A percentile compares a stretch with the other conserved stretches of the same genome.
Evolutionary conservation across 2,797 vertebrate genomes (phyloP).

Genomic region (Sebastiscus tertius): DNA sequence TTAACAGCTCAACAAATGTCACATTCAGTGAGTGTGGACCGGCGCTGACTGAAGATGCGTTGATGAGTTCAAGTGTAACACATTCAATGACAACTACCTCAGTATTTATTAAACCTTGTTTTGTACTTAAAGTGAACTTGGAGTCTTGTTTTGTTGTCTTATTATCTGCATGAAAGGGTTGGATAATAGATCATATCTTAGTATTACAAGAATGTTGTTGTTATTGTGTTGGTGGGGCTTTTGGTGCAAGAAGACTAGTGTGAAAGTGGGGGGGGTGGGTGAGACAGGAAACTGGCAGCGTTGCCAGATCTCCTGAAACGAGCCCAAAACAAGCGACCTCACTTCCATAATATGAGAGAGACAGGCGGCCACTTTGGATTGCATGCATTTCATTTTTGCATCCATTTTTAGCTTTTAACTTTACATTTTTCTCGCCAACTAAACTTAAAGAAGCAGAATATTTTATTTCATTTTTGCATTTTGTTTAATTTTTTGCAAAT

Average conservation of each 20-base stretch:
- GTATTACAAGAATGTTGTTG: rapidly evolving
- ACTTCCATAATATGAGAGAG: too few species aligned
- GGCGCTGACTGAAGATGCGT: conserved; percentile 13
- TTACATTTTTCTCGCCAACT: too few species aligned
- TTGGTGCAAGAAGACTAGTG: neutral
- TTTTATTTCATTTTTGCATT: too few species aligned
- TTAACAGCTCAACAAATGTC: neutral
- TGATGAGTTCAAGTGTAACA: conserved; percentile 40
- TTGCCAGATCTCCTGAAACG: too few species aligned
- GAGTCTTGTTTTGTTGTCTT: conserved; percentile 8
- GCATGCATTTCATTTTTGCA: too few species aligned
- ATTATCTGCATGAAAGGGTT: too few species aligned
- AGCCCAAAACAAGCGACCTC: too few species aligned
- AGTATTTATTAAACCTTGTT: conserved; percentile 76
- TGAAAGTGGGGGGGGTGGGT: conserved; percentile 28
- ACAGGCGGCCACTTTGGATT: too few species aligned
- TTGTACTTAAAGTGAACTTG: conserved; percentile 31
- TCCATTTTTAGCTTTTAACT: too few species aligned
- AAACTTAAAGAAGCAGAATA: too few species aligned
- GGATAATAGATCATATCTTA: neutral
- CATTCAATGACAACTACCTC: conserved; percentile 68
- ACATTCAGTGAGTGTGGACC: neutral
- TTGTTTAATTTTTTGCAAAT: too few species aligned
- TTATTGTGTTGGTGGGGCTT: too few species aligned
- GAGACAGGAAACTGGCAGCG: conserved; percentile 40